phyloP scores from a whole-genome alignment of 2,888 invertebrate genomes.

The Morinoia aosen region DNA sequence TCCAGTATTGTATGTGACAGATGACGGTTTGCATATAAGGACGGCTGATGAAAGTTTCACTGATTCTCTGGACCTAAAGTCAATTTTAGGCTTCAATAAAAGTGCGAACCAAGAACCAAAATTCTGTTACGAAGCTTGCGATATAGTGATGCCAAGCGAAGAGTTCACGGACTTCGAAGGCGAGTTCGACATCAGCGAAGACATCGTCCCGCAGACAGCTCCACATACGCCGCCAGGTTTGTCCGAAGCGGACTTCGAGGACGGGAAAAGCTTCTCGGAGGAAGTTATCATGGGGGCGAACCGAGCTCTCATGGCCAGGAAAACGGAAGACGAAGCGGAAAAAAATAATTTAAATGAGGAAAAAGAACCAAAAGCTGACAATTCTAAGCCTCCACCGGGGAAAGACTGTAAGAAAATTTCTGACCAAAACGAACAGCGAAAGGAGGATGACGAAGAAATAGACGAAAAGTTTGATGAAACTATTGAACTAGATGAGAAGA shows the following conservation, averaged over 20 bases:
- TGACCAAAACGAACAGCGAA: not conserved
- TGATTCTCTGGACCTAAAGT: slow-evolving; percentile 56
- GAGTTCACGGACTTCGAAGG: slow-evolving; percentile 65
- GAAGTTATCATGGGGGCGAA: slow-evolving; percentile 59
- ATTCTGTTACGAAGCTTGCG: slow-evolving; percentile 60
- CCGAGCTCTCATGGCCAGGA: slow-evolving; percentile 59
- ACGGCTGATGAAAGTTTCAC: slow-evolving; percentile 62
- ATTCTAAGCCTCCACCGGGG: not conserved
- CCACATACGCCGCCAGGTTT: not conserved
- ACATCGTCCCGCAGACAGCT: slow-evolving; percentile 8
- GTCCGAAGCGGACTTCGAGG: not conserved
- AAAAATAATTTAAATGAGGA: not conserved
- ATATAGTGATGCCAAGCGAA: slow-evolving; percentile 62
- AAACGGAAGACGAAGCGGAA: slow-evolving; percentile 2
- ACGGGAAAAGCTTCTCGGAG: slow-evolving; percentile 42
- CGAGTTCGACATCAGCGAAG: slow-evolving; percentile 52
- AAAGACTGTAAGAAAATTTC: not conserved
- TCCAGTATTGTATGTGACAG: slow-evolving; percentile 70
- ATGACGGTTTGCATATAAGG: slow-evolving; percentile 70
- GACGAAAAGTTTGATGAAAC: slow-evolving; percentile 53
- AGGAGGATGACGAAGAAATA: not conserved
- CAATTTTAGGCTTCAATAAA: slow-evolving; percentile 54
- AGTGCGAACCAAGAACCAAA: slow-evolving; percentile 55
- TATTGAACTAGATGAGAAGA: slow-evolving; percentile 35
- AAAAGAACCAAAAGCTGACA: not conserved